phyloP scores from a whole-genome alignment of 2,888 invertebrate genomes.

The Coelopa pilipes region DNA sequence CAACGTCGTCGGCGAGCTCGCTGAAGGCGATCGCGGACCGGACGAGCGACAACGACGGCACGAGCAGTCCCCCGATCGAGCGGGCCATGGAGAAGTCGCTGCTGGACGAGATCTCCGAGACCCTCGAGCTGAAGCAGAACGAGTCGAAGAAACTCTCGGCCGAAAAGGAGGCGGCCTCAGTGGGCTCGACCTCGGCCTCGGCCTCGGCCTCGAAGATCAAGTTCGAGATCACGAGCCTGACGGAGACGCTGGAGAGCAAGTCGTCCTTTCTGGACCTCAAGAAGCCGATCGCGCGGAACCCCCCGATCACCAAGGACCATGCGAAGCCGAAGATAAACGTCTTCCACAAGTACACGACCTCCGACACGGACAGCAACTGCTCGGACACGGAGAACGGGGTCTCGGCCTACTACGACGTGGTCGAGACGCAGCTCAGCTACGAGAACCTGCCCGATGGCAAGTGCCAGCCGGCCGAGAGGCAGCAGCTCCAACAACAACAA shows the following conservation, averaged over 20 bases:
- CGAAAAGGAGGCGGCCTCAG: constrained; percentile 44
- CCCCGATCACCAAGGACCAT: constrained; percentile 75
- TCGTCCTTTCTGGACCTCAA: constrained; percentile 67
- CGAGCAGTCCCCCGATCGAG: constrained; percentile 66
- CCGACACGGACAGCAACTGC: constrained; percentile 72
- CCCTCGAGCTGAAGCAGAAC: constrained; percentile 73
- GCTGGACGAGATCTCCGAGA: constrained; percentile 79
- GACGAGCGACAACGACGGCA: constrained; percentile 55
- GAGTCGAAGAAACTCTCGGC: constrained; percentile 60
- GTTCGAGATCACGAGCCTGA: constrained; percentile 62
- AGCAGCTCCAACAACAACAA: too few relatives aligned
- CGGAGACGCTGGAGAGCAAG: constrained; percentile 56
- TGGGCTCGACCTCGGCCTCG: constrained; percentile 30
- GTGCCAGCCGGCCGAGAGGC: constrained; percentile 49
- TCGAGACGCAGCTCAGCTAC: constrained; percentile 63
- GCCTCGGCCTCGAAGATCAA: constrained; percentile 61
- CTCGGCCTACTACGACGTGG: constrained; percentile 67
- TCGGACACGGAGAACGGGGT: constrained; percentile 70
- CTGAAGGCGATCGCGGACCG: constrained; percentile 4
- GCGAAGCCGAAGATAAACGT: constrained; percentile 75
- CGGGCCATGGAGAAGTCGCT: constrained; percentile 74
- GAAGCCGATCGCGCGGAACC: constrained; percentile 70
- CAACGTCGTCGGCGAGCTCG: constrained; percentile 31
- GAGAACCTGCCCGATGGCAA: constrained; percentile 66
- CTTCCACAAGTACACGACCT: constrained; percentile 68